Percentiles rank a stretch among this genome's conserved stretches.
Conservation (phyloP, 2,888 invertebrate species). For the Limnephilus lunatus region DNA sequence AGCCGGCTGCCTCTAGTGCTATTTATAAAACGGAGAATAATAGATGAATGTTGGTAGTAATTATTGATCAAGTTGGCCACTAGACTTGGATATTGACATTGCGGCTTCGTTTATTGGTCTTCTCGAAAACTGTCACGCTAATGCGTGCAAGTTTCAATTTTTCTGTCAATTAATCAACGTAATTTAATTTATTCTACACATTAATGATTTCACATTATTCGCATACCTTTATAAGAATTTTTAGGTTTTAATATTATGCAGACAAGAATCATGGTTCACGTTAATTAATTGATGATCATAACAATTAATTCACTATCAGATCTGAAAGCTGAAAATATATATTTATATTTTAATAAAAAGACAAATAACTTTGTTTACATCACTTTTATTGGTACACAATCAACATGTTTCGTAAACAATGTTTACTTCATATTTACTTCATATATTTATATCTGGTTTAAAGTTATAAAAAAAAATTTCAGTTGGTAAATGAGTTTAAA, state of each 20-base stretch:
- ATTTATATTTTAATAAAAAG: too few species aligned
- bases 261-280: too few species aligned
- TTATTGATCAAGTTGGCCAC: not conserved
- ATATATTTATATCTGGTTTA: too few species aligned
- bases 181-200: not conserved
- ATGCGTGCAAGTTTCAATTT: not conserved
- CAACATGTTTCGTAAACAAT: too few species aligned
- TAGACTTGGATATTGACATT: not conserved
- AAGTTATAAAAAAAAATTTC: too few species aligned
- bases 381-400: too few species aligned
- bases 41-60: not conserved
- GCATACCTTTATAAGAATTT: not conserved
- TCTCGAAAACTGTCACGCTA: not conserved
- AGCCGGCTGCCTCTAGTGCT: not conserved
- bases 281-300: too few species aligned
- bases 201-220: not conserved
- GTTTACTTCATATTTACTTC: too few species aligned
- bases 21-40: not conserved
- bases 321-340: too few species aligned
- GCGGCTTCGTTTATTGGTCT: not conserved
- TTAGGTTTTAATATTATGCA: too few species aligned
- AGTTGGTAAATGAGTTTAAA: not conserved
- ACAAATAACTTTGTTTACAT: too few species aligned
- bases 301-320: too few species aligned
- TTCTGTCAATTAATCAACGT: not conserved